phyloP scores from a whole-genome alignment of 2,113 vertebrate species.

The Protobothrops flavoviridis region DNA sequence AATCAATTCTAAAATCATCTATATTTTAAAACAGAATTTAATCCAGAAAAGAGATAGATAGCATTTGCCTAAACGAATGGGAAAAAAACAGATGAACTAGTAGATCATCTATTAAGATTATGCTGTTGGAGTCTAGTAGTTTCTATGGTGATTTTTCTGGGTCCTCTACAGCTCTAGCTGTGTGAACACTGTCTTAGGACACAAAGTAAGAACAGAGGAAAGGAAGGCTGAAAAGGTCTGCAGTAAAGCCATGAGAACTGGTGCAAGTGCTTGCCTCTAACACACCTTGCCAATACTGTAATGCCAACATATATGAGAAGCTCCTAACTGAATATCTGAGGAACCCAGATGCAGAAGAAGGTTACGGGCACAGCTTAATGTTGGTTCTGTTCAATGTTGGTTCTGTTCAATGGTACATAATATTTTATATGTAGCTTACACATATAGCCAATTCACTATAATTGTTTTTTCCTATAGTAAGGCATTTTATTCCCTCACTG shows the following conservation, averaged over 20 bases:
- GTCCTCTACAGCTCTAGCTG: conserved; percentile 65
- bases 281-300: not conserved
- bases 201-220: conserved; percentile 54
- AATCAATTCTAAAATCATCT: not conserved
- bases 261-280: not conserved
- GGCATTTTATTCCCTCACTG: not conserved
- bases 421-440: not conserved
- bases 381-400: not conserved
- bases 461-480: not conserved
- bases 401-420: not conserved
- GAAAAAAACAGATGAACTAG: not conserved
- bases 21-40: not conserved
- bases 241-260: not conserved
- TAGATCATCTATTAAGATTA: conserved; percentile 20
- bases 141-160: conserved; percentile 49
- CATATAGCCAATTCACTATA: not conserved
- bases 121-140: conserved; percentile 29
- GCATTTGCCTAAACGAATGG: not conserved
- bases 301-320: not conserved
- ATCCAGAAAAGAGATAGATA: not conserved
- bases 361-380: not conserved
- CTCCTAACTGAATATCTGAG: not conserved
- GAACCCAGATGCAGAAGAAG: not conserved
- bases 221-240: conserved; percentile 51
- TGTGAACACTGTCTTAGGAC: conserved; percentile 55